Conservation (phyloP, 1,140 invertebrate genomes). For the Scaptomyza graminum region DNA sequence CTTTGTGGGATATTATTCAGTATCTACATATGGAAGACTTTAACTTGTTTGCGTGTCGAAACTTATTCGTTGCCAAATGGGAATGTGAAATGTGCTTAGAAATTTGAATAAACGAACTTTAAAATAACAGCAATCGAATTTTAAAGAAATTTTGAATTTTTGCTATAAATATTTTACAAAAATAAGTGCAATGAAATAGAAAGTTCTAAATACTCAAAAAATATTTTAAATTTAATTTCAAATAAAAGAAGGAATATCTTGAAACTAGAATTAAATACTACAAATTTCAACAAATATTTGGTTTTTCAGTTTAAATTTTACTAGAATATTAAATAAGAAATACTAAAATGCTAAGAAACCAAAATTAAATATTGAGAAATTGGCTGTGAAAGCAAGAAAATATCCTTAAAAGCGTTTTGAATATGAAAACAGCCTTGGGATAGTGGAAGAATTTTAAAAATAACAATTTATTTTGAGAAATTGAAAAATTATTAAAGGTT, state of each 20-base stretch:
- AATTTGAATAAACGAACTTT: conserved; percentile 14
- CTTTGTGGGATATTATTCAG: neutral
- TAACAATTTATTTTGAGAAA: no score
- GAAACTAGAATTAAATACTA: no score
- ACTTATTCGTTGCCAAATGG: conserved; percentile 50
- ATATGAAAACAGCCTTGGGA: no score
- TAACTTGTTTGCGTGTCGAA: conserved; percentile 31
- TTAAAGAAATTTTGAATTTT: neutral
- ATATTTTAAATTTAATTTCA: neutral
- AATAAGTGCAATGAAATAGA: neutral
- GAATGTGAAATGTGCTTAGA: conserved; percentile 66
- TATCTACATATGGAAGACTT: neutral
- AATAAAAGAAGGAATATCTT: neutral
- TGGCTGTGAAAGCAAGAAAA: no score
- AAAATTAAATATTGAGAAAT: no score
- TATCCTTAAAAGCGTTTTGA: no score
- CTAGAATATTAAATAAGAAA: no score
- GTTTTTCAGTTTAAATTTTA: no score
- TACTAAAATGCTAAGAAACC: no score
- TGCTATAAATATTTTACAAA: neutral
- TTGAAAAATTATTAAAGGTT: no score
- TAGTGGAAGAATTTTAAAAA: no score
- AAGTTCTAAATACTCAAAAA: neutral
- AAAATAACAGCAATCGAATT: neutral
- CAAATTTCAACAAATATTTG: no score